Base-by-base conservation (phyloP, 2,797 vertebrate genomes). In the Ataeniobius toweri region DNA sequence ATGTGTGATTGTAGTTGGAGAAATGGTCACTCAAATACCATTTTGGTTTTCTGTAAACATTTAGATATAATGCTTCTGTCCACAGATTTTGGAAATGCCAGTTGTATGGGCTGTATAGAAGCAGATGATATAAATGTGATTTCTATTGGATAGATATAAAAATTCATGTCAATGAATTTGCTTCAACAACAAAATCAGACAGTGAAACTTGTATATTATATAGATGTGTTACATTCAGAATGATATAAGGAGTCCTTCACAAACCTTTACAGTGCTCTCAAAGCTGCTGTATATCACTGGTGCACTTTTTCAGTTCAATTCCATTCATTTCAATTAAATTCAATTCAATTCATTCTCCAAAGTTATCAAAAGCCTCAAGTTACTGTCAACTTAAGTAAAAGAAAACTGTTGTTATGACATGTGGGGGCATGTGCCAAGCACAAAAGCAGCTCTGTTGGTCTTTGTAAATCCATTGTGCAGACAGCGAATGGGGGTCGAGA, bases 391-490 rank as follows among this genome's bases (percentile, higher is more conserved):
- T 16, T 46, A 56, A 80, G 83, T 58, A 76, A 78, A 82, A 82
- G 78, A 53, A 73, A 74, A 39, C 46, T 48, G 71, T 70, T 48
- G 71, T 70, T 73, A 69, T 74, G 84, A 80, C 87, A 72, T 82
- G 90, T 79, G 82, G 12, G 78, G 88, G 76, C 90, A 82, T 90
- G 88, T 78, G 83, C 80, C 51, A 59, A 69, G 74, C 74, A 93
- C 88, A 94, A 92, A 90, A 86, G 74, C 79, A 70, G 81, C 75
- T 86, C 80, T 91, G 87, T 92, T 81, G 77, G 78, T 81, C 83
- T 88, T 90, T 91, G 80, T 75, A 80, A 91, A 92, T 78, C 78
- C 83, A 89, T 91, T 93, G 87, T 93, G 86, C 76, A 85, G 81
- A 56, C 74, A 48, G 84, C 31, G 22, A 86, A 86, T 76, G 78